phyloP scores from a whole-genome alignment of 2,888 invertebrate species.

The Acanthacorydalis orientalis region DNA sequence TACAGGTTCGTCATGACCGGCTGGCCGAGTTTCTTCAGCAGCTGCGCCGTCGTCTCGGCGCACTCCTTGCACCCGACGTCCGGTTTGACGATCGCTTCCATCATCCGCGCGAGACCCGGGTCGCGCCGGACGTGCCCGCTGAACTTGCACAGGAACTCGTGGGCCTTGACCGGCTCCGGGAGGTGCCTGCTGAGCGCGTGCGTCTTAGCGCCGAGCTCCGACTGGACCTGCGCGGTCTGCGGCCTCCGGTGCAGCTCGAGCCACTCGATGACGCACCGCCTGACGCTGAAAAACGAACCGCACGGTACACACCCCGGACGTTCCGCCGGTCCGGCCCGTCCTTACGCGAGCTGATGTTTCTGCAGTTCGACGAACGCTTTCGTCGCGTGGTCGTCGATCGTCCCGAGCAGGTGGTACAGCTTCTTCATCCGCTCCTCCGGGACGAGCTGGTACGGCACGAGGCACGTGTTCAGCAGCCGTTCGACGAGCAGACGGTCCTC shows the following conservation, averaged over 20 bases:
- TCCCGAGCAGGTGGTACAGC: conserved; percentile 76
- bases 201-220: conserved; percentile 51
- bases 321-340: conserved; percentile 26
- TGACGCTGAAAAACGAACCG: conserved; percentile 51
- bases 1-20: conserved; percentile 90
- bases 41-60: conserved; percentile 72
- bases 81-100: conserved; percentile 76
- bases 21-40: conserved; percentile 83
- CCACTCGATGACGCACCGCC: conserved; percentile 75
- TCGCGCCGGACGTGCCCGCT: conserved; percentile 63
- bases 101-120: conserved; percentile 48
- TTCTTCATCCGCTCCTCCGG: conserved; percentile 84
- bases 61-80: conserved; percentile 89
- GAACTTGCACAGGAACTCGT: conserved; percentile 73
- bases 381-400: conserved; percentile 87
- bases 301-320: conserved; percentile 69
- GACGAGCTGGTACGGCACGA: conserved; percentile 83
- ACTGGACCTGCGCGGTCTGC: conserved; percentile 47
- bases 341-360: conserved; percentile 66
- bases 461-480: conserved; percentile 77
- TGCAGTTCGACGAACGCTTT: conserved; percentile 87
- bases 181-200: conserved; percentile 60
- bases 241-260: conserved; percentile 65
- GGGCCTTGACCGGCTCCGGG: conserved; percentile 83
- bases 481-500: conserved; percentile 90